Conservation (phyloP, 2,888 invertebrate genomes). For the Cloeon dipterum region DNA sequence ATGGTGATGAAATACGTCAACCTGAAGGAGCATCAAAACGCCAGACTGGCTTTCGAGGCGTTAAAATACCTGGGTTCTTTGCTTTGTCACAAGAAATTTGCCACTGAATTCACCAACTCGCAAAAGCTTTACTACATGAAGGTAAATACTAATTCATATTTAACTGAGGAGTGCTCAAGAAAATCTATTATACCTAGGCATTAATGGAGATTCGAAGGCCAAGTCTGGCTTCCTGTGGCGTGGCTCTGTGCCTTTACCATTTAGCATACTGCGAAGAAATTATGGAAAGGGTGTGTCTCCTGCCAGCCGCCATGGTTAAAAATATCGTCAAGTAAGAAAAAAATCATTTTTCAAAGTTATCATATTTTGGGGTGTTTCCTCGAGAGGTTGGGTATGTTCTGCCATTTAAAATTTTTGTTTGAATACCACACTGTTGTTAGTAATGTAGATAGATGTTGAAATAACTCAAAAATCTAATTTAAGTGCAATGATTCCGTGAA, state of each 20-base stretch:
- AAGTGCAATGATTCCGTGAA: too few relatives aligned
- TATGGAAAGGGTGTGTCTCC: constrained; percentile 81
- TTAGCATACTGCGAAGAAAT: constrained; percentile 93
- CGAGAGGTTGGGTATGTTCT: too few relatives aligned
- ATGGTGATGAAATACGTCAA: constrained; percentile 80
- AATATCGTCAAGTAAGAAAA: constrained; percentile 53
- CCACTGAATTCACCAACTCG: constrained; percentile 78
- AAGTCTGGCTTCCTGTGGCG: constrained; percentile 87
- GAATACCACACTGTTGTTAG: constrained; percentile 3
- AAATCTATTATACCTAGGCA: too few relatives aligned
- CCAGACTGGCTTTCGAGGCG: constrained; percentile 86
- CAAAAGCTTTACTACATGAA: constrained; percentile 76
- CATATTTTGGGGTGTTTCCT: too few relatives aligned
- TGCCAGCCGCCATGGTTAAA: constrained; percentile 52
- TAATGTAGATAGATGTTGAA: too few relatives aligned
- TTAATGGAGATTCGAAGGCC: constrained; percentile 78
- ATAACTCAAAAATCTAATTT: too few relatives aligned
- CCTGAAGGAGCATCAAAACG: constrained; percentile 67
- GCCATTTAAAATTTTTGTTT: not conserved
- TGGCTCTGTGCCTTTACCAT: constrained; percentile 89
- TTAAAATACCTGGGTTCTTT: constrained; percentile 84
- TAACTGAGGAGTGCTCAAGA: too few relatives aligned
- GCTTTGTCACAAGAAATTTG: constrained; percentile 94
- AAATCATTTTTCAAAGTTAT: too few relatives aligned
- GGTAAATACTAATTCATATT: too few relatives aligned